phyloP scores from a whole-genome alignment of 2,113 vertebrate species.

The Tamias sibiricus region DNA sequence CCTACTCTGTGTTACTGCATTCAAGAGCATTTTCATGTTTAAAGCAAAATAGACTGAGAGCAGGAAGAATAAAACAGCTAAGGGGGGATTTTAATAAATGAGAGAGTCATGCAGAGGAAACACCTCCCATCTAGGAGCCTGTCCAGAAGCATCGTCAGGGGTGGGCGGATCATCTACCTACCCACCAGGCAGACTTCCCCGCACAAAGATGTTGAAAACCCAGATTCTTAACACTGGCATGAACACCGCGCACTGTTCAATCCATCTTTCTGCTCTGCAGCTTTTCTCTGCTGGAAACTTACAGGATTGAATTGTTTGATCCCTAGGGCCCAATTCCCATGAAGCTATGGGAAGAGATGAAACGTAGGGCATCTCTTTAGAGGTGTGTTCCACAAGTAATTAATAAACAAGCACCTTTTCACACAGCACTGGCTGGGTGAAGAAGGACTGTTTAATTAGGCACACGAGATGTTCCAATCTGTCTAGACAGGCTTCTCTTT shows the following conservation, averaged over 20 bases:
- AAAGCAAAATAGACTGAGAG: background rate
- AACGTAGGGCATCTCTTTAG: conserved; percentile 41
- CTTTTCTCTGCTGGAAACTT: conserved; percentile 10
- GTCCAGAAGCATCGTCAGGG: background rate
- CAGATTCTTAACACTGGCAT: background rate
- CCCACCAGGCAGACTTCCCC: background rate
- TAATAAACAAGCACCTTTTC: conserved; percentile 68
- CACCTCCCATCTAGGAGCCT: background rate
- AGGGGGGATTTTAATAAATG: background rate
- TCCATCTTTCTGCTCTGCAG: background rate
- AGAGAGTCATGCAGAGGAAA: background rate
- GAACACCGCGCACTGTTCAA: background rate
- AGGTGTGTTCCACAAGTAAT: conserved; percentile 36
- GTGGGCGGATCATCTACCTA: background rate
- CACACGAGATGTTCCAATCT: conserved; percentile 66
- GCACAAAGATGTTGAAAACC: background rate
- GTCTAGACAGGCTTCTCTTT: conserved; percentile 78
- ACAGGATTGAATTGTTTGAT: background rate
- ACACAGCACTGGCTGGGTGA: background rate
- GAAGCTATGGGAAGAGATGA: conserved; percentile 48
- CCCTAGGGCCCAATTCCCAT: background rate
- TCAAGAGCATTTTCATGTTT: background rate
- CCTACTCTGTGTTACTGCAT: background rate
- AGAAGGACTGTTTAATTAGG: conserved; percentile 77
- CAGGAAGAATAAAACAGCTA: background rate